Base-by-base conservation (phyloP, 2,888 invertebrate species). In the Andricus curvator region DNA sequence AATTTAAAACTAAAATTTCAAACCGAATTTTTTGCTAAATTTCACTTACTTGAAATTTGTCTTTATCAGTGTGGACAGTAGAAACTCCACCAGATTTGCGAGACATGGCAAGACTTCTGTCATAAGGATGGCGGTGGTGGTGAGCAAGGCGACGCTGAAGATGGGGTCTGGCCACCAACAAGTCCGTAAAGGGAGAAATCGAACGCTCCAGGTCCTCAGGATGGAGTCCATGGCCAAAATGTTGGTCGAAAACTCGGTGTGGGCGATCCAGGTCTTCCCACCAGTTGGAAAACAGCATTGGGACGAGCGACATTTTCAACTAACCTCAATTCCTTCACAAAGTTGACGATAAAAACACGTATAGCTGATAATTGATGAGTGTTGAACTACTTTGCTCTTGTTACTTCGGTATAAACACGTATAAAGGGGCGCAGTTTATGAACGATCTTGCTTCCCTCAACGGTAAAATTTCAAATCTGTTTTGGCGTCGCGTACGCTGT, bases 241-340 rank as follows among this genome's bases (percentile, higher is more conserved):
- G 96, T 93, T 97, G 97, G 93, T 97, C 97, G 85, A 96, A 90
- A 68, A 97, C 94, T 60, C 96, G 94, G 77, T 96, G 96, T 17
- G 96, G 96, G 84, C 96, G 94, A 67, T 94, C 95, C 91, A 95
- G 94, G 89, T 96, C 96, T 90, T 97, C 96, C 96, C 96, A 97
- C 96, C 96, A 97, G 91, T 97, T 96, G 84, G 97, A 96, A 93
- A 96, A 96, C 93, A 96, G 93, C 93, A 96, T 94, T 83, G 97
- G 97, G 86, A 96, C 96, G 92, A 96, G 94, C 90, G 97, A 96
- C 97, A 97, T 97, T 94, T 94, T 83, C 15, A 48, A 9, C 37
- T 51, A 15, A 33, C 29, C 48, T 74, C 76, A 20, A 96, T 96
- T 78, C 94, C 96, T 64, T 94, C 8, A 51, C 17, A 33, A 8